These are phyloP conservation scores for Marronus borbonicus DNA, from an alignment of 2,888 invertebrate species.

Conservation along the genomic window DNA sequence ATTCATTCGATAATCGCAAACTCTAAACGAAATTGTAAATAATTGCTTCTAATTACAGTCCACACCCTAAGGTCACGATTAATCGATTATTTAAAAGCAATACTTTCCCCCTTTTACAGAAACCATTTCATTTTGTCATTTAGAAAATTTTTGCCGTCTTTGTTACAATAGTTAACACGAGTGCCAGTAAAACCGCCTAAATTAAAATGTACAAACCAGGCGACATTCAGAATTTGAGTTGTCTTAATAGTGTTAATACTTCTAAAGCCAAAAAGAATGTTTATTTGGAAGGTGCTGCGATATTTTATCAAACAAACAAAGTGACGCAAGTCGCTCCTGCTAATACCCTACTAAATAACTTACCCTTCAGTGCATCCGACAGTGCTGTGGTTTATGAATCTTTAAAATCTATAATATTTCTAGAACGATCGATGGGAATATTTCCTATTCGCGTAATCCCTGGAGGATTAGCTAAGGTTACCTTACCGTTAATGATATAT, in stretches of 20 bases:
- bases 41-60: slow-evolving; percentile 17
- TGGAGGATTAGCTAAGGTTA: slow-evolving; percentile 70
- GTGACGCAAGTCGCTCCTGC: slow-evolving; percentile 63
- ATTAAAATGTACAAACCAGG: neutral
- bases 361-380: slow-evolving; percentile 46
- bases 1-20: slow-evolving; percentile 17
- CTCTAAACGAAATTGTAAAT: slow-evolving; percentile 14
- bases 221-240: slow-evolving; percentile 54
- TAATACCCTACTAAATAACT: neutral
- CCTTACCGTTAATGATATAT: slow-evolving; percentile 75
- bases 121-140: neutral
- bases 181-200: neutral
- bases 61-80: slow-evolving; percentile 18
- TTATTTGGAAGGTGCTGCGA: slow-evolving; percentile 63
- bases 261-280: slow-evolving; percentile 56
- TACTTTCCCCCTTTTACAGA: neutral
- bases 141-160: slow-evolving; percentile 1
- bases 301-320: slow-evolving; percentile 56
- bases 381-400: slow-evolving; percentile 69
- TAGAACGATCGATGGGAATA: slow-evolving; percentile 75
- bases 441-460: slow-evolving; percentile 75
- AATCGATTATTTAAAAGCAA: slow-evolving; percentile 15
- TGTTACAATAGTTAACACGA: neutral
- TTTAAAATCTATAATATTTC: slow-evolving; percentile 70
- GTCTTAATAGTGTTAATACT: slow-evolving; percentile 48